Conservation (phyloP, 1,140 invertebrate species). For the Camponotus vicinus region DNA sequence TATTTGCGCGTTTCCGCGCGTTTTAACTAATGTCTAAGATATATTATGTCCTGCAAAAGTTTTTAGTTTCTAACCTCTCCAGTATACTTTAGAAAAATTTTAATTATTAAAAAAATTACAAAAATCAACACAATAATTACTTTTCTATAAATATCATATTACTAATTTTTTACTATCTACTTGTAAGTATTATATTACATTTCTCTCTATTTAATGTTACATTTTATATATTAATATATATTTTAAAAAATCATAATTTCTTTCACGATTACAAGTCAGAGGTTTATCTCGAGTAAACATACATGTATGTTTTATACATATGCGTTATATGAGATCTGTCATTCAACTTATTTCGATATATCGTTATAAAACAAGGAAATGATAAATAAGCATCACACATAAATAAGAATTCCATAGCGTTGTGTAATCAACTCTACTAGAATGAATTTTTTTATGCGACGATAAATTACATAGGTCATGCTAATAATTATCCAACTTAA, state of each 20-base stretch:
- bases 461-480: conserved; percentile 35
- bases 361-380: background rate
- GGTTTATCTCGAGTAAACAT: background rate
- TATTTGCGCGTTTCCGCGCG: background rate
- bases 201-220: background rate
- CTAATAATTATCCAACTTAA: conserved; percentile 49
- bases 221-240: background rate
- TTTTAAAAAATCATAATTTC: background rate
- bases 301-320: background rate
- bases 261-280: background rate
- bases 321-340: background rate
- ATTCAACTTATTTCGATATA: conserved; percentile 15
- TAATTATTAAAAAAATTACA: background rate
- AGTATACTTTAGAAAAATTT: background rate
- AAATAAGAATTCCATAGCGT: conserved; percentile 24
- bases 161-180: background rate
- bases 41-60: conserved; percentile 2
- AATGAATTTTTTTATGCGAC: conserved; percentile 26
- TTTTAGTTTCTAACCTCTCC: background rate
- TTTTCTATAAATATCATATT: background rate
- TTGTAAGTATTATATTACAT: conserved; percentile 1
- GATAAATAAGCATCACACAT: too few relatives aligned
- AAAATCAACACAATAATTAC: background rate
- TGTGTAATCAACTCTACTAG: conserved; percentile 19
- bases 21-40: conserved; percentile 18